A percentile compares a stretch with the other conserved stretches of the same genome.
Conservation (phyloP, 2,113 vertebrate genomes). For the Lagopus leucura region DNA sequence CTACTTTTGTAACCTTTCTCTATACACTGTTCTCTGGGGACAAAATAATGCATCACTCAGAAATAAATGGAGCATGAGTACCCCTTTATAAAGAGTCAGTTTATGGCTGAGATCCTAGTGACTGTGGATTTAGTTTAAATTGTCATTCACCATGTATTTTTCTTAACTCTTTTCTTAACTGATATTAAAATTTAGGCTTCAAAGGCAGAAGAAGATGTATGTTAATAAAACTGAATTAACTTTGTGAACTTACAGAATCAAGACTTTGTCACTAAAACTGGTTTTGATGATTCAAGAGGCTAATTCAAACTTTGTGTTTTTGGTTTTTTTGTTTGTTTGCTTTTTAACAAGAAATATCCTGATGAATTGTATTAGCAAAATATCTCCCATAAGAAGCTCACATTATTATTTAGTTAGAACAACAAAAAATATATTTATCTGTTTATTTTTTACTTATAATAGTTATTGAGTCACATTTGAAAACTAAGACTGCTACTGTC, state of each 20-base stretch:
- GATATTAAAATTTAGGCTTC: background rate
- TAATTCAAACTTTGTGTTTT: background rate
- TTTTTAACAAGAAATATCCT: background rate
- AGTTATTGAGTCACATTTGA: background rate
- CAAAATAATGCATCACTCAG: slow-evolving; percentile 39
- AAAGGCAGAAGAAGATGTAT: background rate
- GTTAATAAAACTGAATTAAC: background rate
- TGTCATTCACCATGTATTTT: background rate
- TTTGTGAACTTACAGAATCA: background rate
- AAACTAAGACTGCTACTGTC: background rate
- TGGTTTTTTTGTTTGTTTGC: no score
- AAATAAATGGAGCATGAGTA: slow-evolving; percentile 48
- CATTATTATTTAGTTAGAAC: background rate
- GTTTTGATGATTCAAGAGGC: background rate
- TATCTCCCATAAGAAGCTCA: background rate
- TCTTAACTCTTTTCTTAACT: background rate
- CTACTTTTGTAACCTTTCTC: slow-evolving; percentile 35
- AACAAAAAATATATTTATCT: background rate
- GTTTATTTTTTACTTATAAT: background rate
- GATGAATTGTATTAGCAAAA: background rate
- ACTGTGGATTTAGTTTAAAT: slow-evolving; percentile 45
- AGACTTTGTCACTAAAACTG: background rate
- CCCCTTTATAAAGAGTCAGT: slow-evolving; percentile 44
- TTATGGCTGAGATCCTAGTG: slow-evolving; percentile 14
- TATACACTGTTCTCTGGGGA: slow-evolving; percentile 13